Evolutionary conservation across 2,888 invertebrate species (phyloP).

Genomic region (Frankliniella fusca): DNA sequence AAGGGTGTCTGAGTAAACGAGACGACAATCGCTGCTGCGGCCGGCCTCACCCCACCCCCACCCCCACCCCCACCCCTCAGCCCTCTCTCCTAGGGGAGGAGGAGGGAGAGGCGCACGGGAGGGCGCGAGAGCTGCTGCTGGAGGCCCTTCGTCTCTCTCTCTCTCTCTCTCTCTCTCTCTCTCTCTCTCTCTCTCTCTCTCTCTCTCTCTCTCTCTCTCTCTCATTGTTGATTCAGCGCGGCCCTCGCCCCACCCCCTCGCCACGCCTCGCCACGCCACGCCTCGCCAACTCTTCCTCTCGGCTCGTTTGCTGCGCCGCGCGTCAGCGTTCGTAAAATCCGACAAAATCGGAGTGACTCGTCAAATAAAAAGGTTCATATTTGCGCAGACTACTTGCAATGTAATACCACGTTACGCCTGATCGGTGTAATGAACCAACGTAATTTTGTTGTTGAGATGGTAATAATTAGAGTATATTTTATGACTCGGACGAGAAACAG

Average conservation of each 20-base stretch:
- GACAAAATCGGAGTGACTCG: too few relatives aligned
- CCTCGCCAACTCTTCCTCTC: neutral
- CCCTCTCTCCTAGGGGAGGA: neutral
- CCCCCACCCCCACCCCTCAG: neutral
- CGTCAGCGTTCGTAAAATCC: neutral
- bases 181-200: too few relatives aligned
- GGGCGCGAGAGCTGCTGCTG: neutral
- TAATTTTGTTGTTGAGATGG: too few relatives aligned
- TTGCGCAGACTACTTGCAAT: too few relatives aligned
- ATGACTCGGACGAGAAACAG: too few relatives aligned
- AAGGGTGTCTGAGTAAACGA: neutral
- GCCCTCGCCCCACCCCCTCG: neutral
- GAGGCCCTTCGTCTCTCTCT: neutral
- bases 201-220: too few relatives aligned
- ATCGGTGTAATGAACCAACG: too few relatives aligned
- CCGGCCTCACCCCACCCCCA: neutral
- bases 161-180: too few relatives aligned
- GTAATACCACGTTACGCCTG: too few relatives aligned
- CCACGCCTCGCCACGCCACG: neutral
- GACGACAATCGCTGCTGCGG: neutral
- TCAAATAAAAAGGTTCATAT: too few relatives aligned
- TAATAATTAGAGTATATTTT: too few relatives aligned
- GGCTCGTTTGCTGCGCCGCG: conserved; percentile 8
- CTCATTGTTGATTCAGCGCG: conserved; percentile 19
- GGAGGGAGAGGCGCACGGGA: neutral